These are phyloP conservation scores for Asteroscopus sphinx DNA, from an alignment of 2,888 invertebrate species.

Conservation along the genomic window DNA sequence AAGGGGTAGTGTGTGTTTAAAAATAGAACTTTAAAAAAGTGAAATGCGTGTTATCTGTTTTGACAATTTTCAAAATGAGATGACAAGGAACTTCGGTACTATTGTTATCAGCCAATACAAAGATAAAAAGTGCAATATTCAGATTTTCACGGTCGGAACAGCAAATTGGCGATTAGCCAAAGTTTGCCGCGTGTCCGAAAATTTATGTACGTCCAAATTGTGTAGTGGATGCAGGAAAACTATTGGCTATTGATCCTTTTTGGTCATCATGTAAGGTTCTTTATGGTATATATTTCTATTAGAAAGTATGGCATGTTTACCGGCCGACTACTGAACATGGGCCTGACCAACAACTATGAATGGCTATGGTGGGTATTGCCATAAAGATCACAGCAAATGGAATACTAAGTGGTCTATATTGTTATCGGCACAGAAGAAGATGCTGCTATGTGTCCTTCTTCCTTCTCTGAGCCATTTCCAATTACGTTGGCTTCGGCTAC, in stretches of 20 bases:
- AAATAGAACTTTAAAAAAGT: too few relatives aligned
- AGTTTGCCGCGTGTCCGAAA: slow-evolving; percentile 48
- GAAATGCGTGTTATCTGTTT: not conserved
- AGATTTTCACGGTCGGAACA: slow-evolving; percentile 36
- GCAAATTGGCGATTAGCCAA: slow-evolving; percentile 53
- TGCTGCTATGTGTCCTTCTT: too few relatives aligned
- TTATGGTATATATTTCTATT: not conserved
- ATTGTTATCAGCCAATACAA: slow-evolving; percentile 9
- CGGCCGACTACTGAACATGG: too few relatives aligned
- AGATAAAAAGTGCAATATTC: slow-evolving; percentile 30
- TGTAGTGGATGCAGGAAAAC: slow-evolving; percentile 16
- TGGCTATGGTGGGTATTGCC: not conserved
- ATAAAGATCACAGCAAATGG: not conserved
- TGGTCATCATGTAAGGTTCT: not conserved
- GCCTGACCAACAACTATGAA: too few relatives aligned
- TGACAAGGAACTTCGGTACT: slow-evolving; percentile 1
- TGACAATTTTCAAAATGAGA: not conserved
- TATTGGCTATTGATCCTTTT: slow-evolving; percentile 11
- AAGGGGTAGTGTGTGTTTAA: too few relatives aligned
- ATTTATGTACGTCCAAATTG: slow-evolving; percentile 31
- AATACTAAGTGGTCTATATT: not conserved
- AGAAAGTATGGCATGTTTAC: not conserved
- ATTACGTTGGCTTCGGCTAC: too few relatives aligned
- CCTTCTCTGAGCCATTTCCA: too few relatives aligned
- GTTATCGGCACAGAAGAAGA: not conserved